Conservation (phyloP, 1,140 invertebrate genomes). For the Zaprionus tsacasi region DNA sequence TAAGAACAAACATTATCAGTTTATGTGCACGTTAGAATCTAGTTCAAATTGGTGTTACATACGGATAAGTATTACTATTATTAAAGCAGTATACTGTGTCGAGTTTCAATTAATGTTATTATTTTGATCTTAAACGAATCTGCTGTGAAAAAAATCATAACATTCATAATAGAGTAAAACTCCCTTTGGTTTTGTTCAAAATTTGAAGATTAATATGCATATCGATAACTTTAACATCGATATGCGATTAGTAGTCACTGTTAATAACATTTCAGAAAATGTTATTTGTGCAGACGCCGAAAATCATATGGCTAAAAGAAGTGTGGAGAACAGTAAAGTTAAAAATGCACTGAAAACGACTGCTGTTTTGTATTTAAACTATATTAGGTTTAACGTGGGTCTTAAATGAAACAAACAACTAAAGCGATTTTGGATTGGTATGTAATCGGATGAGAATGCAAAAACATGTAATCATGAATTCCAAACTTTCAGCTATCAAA, state of each 20-base stretch:
- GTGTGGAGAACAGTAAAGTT: background rate
- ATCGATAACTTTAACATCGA: conserved; percentile 8
- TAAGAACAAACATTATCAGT: background rate
- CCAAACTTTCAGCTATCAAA: background rate
- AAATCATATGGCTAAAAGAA: background rate
- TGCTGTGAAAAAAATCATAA: no score
- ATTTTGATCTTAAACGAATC: no score
- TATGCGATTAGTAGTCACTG: conserved; percentile 5
- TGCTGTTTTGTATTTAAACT: background rate
- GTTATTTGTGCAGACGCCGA: background rate
- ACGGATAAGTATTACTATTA: background rate
- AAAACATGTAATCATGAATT: background rate
- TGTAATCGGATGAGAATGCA: background rate
- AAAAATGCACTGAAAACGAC: background rate
- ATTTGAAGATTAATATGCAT: background rate
- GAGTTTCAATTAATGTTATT: no score
- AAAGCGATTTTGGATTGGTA: background rate
- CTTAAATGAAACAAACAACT: background rate
- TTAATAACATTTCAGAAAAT: conserved; percentile 4
- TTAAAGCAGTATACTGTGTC: no score
- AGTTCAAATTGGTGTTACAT: background rate
- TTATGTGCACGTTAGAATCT: background rate
- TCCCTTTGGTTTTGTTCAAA: no score
- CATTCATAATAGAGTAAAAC: no score
- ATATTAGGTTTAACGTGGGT: background rate